A percentile compares a stretch with the other conserved stretches of the same genome.
Evolutionary conservation across 2,888 invertebrate genomes (phyloP).

Genomic region (Tortrix viridana): DNA sequence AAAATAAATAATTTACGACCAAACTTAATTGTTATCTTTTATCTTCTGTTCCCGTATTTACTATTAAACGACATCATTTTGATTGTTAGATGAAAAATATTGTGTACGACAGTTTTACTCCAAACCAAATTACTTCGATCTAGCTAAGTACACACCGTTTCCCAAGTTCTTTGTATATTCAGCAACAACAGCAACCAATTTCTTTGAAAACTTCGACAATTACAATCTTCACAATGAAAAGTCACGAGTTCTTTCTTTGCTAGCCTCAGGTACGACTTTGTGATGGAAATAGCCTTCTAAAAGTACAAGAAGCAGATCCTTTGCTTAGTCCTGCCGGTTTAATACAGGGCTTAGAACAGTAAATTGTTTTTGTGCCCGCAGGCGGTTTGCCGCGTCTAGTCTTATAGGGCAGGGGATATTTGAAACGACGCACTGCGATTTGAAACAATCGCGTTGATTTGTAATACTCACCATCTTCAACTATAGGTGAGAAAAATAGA

Average conservation of each 20-base stretch:
- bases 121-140: no score
- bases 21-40: no score
- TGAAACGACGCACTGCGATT: slow-evolving; percentile 19
- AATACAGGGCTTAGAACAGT: slow-evolving; percentile 67
- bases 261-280: slow-evolving; percentile 69
- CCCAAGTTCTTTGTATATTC: background rate
- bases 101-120: no score
- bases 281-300: slow-evolving; percentile 70
- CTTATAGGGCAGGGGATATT: slow-evolving; percentile 29
- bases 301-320: slow-evolving; percentile 59
- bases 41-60: no score
- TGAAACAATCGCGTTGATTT: background rate
- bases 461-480: background rate
- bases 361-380: slow-evolving; percentile 80
- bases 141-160: background rate
- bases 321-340: slow-evolving; percentile 58
- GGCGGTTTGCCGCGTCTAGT: slow-evolving; percentile 62
- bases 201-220: slow-evolving; percentile 38
- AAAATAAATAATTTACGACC: no score
- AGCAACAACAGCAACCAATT: background rate
- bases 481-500: no score
- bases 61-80: no score
- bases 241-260: slow-evolving; percentile 44
- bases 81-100: no score
- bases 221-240: slow-evolving; percentile 27